Conservation (phyloP, 2,797 vertebrate species). For the Furcifer pardalis region DNA sequence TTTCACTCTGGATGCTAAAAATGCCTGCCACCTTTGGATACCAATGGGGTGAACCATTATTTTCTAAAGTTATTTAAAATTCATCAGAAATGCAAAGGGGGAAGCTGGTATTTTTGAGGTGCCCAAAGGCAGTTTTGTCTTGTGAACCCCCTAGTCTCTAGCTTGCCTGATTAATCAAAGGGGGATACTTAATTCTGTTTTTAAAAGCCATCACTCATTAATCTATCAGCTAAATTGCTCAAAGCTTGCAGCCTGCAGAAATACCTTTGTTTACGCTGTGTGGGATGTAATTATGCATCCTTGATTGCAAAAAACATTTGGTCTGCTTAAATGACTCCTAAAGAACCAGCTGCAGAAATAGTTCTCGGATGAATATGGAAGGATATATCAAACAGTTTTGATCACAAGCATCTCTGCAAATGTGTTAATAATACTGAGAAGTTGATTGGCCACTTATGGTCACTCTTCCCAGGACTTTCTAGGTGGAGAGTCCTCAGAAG, state of each 20-base stretch:
- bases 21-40: background rate
- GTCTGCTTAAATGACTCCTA: background rate
- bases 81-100: background rate
- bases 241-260: slow-evolving; percentile 6
- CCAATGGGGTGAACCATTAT: background rate
- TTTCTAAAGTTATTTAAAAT: background rate
- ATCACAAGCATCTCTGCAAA: background rate
- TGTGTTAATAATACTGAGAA: background rate
- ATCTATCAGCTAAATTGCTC: slow-evolving; percentile 7
- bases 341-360: background rate
- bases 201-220: slow-evolving; percentile 4
- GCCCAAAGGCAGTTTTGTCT: background rate
- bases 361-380: background rate
- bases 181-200: background rate
- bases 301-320: background rate
- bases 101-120: background rate
- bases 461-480: too few relatives aligned
- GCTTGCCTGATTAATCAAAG: slow-evolving; percentile 26
- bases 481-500: too few relatives aligned
- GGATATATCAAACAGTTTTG: too few relatives aligned
- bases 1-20: background rate
- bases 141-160: background rate
- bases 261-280: background rate
- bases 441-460: too few relatives aligned
- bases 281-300: background rate